Base-by-base conservation (phyloP, 2,797 vertebrate species). In the Fistularia commersonii region DNA sequence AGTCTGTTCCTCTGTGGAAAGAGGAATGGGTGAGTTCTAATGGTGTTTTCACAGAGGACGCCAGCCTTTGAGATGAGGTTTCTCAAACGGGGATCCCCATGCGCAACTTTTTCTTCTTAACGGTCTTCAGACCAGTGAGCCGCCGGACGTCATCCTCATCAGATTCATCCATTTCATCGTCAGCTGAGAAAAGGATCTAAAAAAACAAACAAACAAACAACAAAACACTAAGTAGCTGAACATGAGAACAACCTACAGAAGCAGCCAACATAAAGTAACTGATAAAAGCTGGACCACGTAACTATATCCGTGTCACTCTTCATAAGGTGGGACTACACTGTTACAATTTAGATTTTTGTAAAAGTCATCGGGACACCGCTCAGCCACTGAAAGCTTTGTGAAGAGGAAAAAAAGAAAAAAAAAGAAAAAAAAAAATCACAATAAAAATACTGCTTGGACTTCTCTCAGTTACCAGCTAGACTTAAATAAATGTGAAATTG, bases 141-240 rank as follows among this genome's bases (percentile, higher is more conserved):
- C 95, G 90, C 7, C 92, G 90, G 33, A 94, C 83, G 45, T 97
- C 95, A 36, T 98, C 96, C 52, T 99, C 97, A 0, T 98, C 95
- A 0, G 96, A 97, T 63, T 98, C 95, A 32, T 99, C 96, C 97
- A 98, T 95, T 82, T 99, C 97, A 5, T 99, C 95, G 8, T 99
- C 97, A 5, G 95, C 95, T 0, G 97, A 98, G 86, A 99, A 98
- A 49, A 99, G 93, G 80, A 98, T 95, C 97, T 99, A 53, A 62
- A 57, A 57, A 72, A 68, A 6, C 8, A 39, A n/a, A 48, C 4
- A 54, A 34, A 11, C 1, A 39, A n/a, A 50, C 6, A 37, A 11
- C 39, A 3, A 50, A 13, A 5, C 23, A 13, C 23, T 6, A 6
- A 14, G n/a, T 8, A 6, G n/a, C 41, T 13, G 41, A 42, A 12